phyloP scores from a whole-genome alignment of 2,888 invertebrate genomes.

The Hoplodrina blanda region DNA sequence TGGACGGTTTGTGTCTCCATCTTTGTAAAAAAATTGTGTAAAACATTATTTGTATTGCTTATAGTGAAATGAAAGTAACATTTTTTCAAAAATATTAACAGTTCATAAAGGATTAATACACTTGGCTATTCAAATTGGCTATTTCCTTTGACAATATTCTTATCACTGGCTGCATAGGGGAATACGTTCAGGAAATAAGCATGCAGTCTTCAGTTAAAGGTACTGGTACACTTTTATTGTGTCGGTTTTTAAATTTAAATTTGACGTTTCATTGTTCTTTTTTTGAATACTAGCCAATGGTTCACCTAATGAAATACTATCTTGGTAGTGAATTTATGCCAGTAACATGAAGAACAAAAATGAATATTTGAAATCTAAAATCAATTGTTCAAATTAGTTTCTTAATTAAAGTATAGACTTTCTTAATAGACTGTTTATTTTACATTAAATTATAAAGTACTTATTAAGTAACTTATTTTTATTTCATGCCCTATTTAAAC shows the following conservation, averaged over 20 bases:
- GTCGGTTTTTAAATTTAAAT: neutral
- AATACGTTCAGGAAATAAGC: conserved; percentile 62
- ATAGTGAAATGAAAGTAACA: neutral
- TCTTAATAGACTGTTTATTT: too few relatives aligned
- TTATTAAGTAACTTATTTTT: neutral
- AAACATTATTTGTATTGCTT: neutral
- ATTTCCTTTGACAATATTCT: conserved; percentile 56
- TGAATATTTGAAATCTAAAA: too few relatives aligned
- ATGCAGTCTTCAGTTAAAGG: conserved; percentile 56
- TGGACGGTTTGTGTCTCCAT: too few relatives aligned
- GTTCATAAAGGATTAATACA: conserved; percentile 22
- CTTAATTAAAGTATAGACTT: neutral
- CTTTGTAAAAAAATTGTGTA: neutral
- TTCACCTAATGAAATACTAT: too few relatives aligned
- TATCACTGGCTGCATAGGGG: conserved; percentile 52
- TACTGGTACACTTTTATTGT: conserved; percentile 38
- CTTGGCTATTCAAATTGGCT: conserved; percentile 42
- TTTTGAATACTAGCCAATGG: neutral
- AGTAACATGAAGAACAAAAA: too few relatives aligned
- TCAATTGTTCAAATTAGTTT: too few relatives aligned
- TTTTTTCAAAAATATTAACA: conserved; percentile 13
- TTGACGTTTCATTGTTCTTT: neutral
- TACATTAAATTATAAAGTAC: too few relatives aligned
- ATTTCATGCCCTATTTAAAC: neutral
- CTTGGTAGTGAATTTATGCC: neutral